Conservation (phyloP, 2,797 vertebrate genomes). For the Myotis planiceps region DNA sequence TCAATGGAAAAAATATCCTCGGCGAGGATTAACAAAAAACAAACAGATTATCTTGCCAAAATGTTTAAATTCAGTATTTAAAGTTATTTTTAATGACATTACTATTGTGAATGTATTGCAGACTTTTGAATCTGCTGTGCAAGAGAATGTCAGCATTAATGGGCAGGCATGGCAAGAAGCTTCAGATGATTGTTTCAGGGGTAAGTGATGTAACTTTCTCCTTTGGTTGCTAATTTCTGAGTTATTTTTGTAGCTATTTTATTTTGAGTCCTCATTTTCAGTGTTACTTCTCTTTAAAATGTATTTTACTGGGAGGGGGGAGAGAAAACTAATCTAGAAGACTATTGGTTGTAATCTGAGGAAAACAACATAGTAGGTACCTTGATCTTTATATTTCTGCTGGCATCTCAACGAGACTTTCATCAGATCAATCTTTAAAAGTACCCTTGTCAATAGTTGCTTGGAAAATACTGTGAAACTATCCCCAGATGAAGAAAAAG, state of each 20-base stretch:
- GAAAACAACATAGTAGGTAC: not conserved
- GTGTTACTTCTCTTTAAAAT: not conserved
- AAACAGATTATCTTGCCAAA: not conserved
- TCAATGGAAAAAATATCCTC: no score
- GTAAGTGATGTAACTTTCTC: constrained; percentile 73
- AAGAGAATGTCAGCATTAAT: constrained; percentile 91
- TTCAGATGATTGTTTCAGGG: constrained; percentile 78
- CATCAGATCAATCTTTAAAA: not conserved
- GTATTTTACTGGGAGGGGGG: not conserved
- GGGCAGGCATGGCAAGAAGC: constrained; percentile 91
- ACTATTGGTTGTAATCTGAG: not conserved
- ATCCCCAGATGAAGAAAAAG: constrained; percentile 21
- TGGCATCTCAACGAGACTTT: not conserved
- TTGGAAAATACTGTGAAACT: not conserved
- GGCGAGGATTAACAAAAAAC: no score
- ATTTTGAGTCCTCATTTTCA: constrained; percentile 5
- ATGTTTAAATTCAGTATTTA: constrained; percentile 26
- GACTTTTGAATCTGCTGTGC: constrained; percentile 92
- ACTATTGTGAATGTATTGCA: constrained; percentile 81
- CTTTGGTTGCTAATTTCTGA: constrained; percentile 30
- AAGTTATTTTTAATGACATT: not conserved
- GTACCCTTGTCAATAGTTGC: not conserved
- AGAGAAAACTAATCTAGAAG: not conserved
- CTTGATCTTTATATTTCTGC: not conserved
- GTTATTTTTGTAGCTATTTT: constrained; percentile 22